Percentiles rank a stretch among this genome's conserved stretches.
Evolutionary conservation across 2,113 vertebrate species (phyloP).

Genomic region (Bubo blakistoni): DNA sequence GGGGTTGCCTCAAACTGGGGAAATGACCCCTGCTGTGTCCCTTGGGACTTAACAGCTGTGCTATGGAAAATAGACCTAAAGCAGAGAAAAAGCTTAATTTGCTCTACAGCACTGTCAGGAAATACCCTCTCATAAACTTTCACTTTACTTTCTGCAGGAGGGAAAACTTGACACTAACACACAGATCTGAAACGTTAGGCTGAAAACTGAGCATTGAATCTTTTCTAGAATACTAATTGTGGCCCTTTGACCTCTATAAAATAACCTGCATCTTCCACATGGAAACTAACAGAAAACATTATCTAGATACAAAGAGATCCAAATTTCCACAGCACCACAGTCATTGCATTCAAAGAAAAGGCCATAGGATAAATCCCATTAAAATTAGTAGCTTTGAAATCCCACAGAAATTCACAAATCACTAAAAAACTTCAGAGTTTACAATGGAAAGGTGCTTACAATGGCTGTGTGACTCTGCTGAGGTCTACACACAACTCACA

Average conservation of each 20-base stretch:
- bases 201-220: not conserved
- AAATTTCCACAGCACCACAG: not conserved
- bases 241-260: not conserved
- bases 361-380: not conserved
- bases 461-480: not conserved
- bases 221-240: not conserved
- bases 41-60: not conserved
- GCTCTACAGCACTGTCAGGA: not conserved
- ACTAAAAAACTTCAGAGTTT: not conserved
- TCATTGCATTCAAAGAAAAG: not conserved
- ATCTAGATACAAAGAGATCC: not conserved
- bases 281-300: not conserved
- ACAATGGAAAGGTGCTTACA: not conserved
- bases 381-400: not conserved
- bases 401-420: not conserved
- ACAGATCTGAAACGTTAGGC: not conserved
- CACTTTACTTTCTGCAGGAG: not conserved
- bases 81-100: not conserved
- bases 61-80: not conserved
- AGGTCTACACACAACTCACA: not conserved
- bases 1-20: not conserved
- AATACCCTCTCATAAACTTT: not conserved
- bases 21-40: not conserved
- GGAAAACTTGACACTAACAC: accelerated
- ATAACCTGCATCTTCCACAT: not conserved